phyloP scores from a whole-genome alignment of 2,888 invertebrate species.

The Villa cingulata region DNA sequence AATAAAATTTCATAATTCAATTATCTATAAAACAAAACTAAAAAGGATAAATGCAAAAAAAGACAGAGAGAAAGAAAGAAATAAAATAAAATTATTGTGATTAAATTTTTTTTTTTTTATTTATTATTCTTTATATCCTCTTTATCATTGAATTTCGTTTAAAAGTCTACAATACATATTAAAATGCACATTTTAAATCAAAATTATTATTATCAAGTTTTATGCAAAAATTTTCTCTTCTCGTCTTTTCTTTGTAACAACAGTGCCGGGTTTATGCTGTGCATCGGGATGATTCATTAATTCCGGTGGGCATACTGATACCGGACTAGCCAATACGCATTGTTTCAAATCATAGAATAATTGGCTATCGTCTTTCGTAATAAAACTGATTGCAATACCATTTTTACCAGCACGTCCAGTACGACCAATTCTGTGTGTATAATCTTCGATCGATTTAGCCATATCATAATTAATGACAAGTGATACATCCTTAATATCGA shows the following conservation, averaged over 20 bases:
- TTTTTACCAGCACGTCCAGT: slow-evolving; percentile 98
- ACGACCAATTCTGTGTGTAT: slow-evolving; percentile 95
- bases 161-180: too few relatives aligned
- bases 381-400: slow-evolving; percentile 90
- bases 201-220: too few relatives aligned
- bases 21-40: too few relatives aligned
- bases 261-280: slow-evolving; percentile 91
- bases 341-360: slow-evolving; percentile 97
- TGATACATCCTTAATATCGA: slow-evolving; percentile 98
- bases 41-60: too few relatives aligned
- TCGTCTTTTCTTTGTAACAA: slow-evolving; percentile 81
- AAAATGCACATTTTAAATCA: background rate
- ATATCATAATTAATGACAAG: slow-evolving; percentile 99
- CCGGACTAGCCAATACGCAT: slow-evolving; percentile 73
- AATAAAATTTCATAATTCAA: too few relatives aligned
- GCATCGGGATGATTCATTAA: slow-evolving; percentile 97
- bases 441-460: slow-evolving; percentile 98
- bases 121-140: too few relatives aligned
- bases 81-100: too few relatives aligned
- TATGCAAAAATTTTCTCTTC: slow-evolving; percentile 94
- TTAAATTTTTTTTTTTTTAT: too few relatives aligned
- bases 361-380: slow-evolving; percentile 90
- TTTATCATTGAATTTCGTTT: too few relatives aligned
- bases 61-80: too few relatives aligned
- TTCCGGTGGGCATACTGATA: slow-evolving; percentile 90